Evolutionary conservation across 2,113 vertebrate species (phyloP).

Genomic region (Ptyas mucosa): DNA sequence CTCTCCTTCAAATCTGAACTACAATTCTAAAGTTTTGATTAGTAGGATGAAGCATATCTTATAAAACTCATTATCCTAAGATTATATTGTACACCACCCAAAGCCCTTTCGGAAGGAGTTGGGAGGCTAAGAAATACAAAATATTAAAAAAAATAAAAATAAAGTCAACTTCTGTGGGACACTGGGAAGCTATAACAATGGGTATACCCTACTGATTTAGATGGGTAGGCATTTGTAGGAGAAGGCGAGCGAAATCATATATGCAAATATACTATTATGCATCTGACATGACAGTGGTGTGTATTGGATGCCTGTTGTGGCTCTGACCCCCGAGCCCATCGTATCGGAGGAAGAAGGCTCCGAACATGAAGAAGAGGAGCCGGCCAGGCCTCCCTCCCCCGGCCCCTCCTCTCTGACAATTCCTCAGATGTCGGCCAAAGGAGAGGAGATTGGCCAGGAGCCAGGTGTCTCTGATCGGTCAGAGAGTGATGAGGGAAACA

Average conservation of each 20-base stretch:
- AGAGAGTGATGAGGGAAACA: too few relatives aligned
- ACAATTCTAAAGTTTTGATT: not conserved
- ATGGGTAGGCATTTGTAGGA: not conserved
- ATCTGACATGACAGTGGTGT: not conserved
- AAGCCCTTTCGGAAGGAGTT: not conserved
- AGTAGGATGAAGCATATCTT: not conserved
- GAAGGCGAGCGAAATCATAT: not conserved
- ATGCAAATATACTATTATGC: not conserved
- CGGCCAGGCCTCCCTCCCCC: too few relatives aligned
- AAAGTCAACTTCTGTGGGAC: not conserved
- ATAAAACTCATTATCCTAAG: not conserved
- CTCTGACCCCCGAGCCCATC: too few relatives aligned
- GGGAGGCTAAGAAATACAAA: not conserved
- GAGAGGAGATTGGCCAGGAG: too few relatives aligned
- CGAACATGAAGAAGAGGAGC: too few relatives aligned
- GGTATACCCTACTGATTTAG: not conserved
- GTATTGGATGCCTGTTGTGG: too few relatives aligned
- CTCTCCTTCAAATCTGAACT: not conserved
- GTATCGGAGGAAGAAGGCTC: too few relatives aligned
- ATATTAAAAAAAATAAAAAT: not conserved
- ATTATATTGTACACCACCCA: not conserved
- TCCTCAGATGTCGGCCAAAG: too few relatives aligned
- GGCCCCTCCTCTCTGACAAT: too few relatives aligned
- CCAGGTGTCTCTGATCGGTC: too few relatives aligned
- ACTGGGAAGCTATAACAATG: not conserved